Base-by-base conservation (phyloP, 2,888 invertebrate species). In the Melinaea marsaeus region DNA sequence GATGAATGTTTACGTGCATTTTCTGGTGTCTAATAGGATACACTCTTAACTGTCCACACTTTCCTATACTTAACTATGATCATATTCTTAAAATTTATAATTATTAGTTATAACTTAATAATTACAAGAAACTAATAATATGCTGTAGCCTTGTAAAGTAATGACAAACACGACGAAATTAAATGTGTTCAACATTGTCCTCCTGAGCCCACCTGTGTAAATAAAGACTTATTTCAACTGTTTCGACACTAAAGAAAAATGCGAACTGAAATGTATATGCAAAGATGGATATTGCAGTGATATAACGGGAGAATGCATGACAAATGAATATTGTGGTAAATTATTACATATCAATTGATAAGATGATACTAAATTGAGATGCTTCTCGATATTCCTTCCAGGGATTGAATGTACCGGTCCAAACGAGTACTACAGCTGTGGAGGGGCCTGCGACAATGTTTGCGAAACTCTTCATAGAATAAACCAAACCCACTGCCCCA, bases 191-290 rank as follows among this genome's bases (percentile, higher is more conserved):
- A 42, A 11, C 42, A 42, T 42, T 42, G 42, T 42, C 42, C 42
- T 9, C 42, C 42, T 9, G 42, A 42, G 9, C 7, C 3, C 3
- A 42, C 9, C 42, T 42, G 42, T 9, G 9, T 42, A 6, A 42
- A 42, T 7, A 42, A 42, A 45, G 9, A 68, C 74, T 7, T 13
- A 45, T 11, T 72, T 62, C 42, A 66, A 34, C 3, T 80, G 79
- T 58, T 57, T 1, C 47, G 51, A 13, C 58, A 66, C 5, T 60
- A 60, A 11, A 58, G 67, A 11, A 64, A 55, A 55, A 3, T 79
- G 77, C 62, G 62, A 71, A 57, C 55, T 62, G 2, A 74, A 75
- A 59, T 82, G 81, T 46, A 65, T 76, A 22, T 82, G 81, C 63
- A 71, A 74, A 51, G 32, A 65, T 46, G 79, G 73, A 2, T 77